phyloP scores from a whole-genome alignment of 2,113 vertebrate species.

The Motacilla alba region DNA sequence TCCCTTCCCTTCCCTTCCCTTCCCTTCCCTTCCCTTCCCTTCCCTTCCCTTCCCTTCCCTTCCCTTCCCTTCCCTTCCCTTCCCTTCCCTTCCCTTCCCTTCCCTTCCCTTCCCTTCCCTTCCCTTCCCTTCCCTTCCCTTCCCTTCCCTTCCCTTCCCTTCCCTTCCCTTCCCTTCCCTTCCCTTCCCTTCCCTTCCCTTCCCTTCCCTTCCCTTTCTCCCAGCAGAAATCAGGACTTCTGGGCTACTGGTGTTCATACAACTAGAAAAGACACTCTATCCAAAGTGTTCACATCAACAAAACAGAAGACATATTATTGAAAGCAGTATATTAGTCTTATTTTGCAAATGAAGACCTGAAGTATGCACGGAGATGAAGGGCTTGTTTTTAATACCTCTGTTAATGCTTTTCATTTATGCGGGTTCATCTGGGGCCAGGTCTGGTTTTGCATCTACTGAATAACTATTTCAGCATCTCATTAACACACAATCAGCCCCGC shows the following conservation, averaged over 20 bases:
- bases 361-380: background rate
- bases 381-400: background rate
- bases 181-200: too few relatives aligned
- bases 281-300: background rate
- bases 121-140: too few relatives aligned
- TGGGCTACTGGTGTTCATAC: accelerated
- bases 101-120: background rate
- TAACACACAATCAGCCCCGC: background rate
- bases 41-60: too few relatives aligned
- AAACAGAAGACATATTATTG: background rate
- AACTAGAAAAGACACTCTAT: background rate
- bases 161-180: too few relatives aligned
- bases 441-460: background rate
- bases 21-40: too few relatives aligned
- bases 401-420: background rate
- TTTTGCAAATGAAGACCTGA: background rate
- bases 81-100: too few relatives aligned
- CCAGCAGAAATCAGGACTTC: background rate
- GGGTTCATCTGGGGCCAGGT: background rate
- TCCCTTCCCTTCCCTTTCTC: too few relatives aligned
- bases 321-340: background rate
- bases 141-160: too few relatives aligned
- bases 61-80: too few relatives aligned
- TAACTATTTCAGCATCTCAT: background rate
- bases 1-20: background rate